phyloP scores from a whole-genome alignment of 2,113 vertebrate species.

The Carlito syrichta region DNA sequence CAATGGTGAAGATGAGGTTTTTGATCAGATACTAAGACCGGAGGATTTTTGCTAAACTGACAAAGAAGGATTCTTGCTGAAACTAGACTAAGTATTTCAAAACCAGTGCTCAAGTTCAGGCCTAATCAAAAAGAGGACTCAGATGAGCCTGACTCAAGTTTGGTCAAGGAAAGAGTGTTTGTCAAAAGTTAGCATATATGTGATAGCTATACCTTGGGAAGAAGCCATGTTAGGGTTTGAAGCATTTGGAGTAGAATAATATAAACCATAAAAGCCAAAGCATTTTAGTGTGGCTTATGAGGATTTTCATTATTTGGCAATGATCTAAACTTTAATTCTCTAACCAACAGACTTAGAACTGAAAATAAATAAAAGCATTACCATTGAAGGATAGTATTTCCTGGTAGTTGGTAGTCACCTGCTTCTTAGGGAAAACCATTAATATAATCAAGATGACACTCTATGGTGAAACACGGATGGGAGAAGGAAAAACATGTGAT shows the following conservation, averaged over 20 bases:
- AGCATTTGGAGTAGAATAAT: neutral
- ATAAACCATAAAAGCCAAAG: neutral
- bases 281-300: neutral
- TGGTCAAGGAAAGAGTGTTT: neutral
- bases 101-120: neutral
- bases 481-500: neutral
- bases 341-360: neutral
- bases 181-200: neutral
- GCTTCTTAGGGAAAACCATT: neutral
- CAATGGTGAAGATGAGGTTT: neutral
- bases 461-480: neutral
- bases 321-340: neutral
- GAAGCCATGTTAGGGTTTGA: neutral
- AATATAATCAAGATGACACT: neutral
- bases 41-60: neutral
- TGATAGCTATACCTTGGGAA: neutral
- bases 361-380: neutral
- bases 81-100: neutral
- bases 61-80: neutral
- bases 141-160: neutral
- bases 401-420: neutral
- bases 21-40: neutral
- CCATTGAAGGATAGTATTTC: neutral
- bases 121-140: neutral
- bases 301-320: neutral